A percentile compares a stretch with the other conserved stretches of the same genome.
These are phyloP conservation scores for Cistogaster globosa DNA, from an alignment of 2,888 invertebrate species.

Conservation along the genomic window DNA sequence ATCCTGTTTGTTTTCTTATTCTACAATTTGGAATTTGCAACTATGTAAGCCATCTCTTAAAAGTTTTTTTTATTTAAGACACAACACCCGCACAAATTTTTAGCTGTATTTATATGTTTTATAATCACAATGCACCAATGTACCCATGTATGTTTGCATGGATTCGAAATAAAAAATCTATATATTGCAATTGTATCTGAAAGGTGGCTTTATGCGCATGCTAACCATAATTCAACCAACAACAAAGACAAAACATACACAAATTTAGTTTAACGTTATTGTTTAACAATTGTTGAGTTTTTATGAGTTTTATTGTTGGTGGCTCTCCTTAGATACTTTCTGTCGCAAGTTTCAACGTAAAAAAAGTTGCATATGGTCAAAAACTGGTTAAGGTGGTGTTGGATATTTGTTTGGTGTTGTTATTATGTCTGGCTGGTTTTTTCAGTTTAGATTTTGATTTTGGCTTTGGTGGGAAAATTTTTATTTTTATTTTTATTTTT, in stretches of 20 bases:
- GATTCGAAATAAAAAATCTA: constrained; percentile 29
- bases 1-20: constrained; percentile 63
- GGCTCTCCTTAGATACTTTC: constrained; percentile 59
- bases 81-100: constrained; percentile 65
- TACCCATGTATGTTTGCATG: constrained; percentile 14
- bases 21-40: constrained; percentile 64
- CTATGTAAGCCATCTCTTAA: constrained; percentile 69
- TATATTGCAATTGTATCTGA: constrained; percentile 53
- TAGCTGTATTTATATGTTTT: constrained; percentile 18
- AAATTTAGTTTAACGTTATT: constrained; percentile 71
- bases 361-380: constrained; percentile 67
- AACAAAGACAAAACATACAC: constrained; percentile 21
- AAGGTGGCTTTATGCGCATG: constrained; percentile 65
- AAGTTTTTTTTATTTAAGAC: constrained; percentile 31
- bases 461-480: constrained; percentile 68
- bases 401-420: constrained; percentile 46
- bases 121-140: not conserved
- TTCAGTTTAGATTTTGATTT: constrained; percentile 36
- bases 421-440: constrained; percentile 54
- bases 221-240: constrained; percentile 56
- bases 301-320: constrained; percentile 69
- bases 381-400: constrained; percentile 69
- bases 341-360: constrained; percentile 14
- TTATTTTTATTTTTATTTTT: constrained; percentile 65
- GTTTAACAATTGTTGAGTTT: constrained; percentile 70